These are phyloP conservation scores for Phalacrocorax brasilianus DNA, from an alignment of 2,113 vertebrate species.

Conservation along the genomic window DNA sequence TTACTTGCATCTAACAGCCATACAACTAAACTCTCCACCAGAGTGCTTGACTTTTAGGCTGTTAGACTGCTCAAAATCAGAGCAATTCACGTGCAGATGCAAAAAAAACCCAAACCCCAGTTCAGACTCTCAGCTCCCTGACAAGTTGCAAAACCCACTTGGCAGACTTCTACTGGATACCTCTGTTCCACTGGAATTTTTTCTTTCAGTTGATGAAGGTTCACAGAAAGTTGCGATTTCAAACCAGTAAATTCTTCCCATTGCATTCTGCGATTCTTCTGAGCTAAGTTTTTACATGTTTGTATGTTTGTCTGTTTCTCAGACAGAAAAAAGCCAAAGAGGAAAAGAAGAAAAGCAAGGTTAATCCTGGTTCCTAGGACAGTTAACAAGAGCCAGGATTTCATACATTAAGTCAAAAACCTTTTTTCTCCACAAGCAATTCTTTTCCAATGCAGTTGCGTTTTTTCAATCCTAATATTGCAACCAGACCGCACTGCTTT, in stretches of 20 bases:
- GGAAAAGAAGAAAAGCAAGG: neutral
- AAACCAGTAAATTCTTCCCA: neutral
- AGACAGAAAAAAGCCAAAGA: neutral
- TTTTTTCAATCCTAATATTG: neutral
- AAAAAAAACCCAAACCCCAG: neutral
- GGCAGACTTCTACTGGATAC: neutral
- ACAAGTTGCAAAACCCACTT: neutral
- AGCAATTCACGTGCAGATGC: neutral
- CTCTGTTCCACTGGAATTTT: neutral
- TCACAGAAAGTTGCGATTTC: neutral
- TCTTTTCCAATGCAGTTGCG: neutral
- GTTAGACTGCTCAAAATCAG: neutral
- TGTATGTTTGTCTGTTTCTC: neutral
- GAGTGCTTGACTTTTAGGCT: neutral
- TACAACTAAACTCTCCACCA: neutral
- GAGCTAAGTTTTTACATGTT: neutral
- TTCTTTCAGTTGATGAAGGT: neutral
- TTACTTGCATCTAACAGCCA: neutral
- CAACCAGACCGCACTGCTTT: neutral
- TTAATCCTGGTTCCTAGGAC: neutral
- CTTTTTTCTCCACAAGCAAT: neutral
- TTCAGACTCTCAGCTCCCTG: neutral
- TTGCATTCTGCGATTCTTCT: neutral
- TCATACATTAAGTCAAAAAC: neutral
- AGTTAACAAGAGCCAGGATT: neutral